Evolutionary conservation across 2,113 vertebrate genomes (phyloP), one percentile per base, ranked within the genome.

Genomic region (Thalassoma bifasciatum): DNA sequence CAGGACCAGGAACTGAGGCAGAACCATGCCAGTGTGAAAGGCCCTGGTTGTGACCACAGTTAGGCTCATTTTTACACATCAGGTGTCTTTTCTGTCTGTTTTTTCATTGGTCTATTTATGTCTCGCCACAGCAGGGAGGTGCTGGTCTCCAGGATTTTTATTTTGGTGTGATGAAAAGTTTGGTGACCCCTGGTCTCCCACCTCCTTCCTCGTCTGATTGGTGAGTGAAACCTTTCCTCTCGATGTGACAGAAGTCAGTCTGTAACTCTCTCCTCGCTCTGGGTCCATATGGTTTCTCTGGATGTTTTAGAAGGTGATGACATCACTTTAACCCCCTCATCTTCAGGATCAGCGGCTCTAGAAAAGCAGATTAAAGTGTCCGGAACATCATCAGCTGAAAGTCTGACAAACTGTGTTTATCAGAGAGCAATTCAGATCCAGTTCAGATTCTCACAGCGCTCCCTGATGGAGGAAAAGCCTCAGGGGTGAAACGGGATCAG

Each of bases 211-310:
- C n/a, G n/a, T 30, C 30, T 30, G 30, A 30, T 30, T 30, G 30
- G 30, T 4, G 30, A 30, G 30, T 68, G 62, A 50, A 0, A n/a
- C 34, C 59, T 50, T 51, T 75, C 53, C 38, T 53, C 34, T 70
- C 10, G 30, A 61, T 70, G 50, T 66, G 30, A 60, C 60, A 5
- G 44, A 81, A 66, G 63, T 11, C 16, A 72, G 53, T 16, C 65
- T 77, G 49, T n/a, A n/a, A n/a, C n/a, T n/a, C n/a, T n/a, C n/a
- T n/a, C n/a, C n/a, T n/a, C n/a, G n/a, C n/a, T n/a, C n/a, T n/a
- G n/a, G n/a, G n/a, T n/a, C n/a, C n/a, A 87, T 90, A 79, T 91
- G 83, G 83, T 86, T 88, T 81, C 81, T 70, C 72, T 70, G 82
- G 79, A 88, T 79, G 66, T 85, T 87, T 85, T 85, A 82, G 77